Percentiles rank a stretch among this genome's conserved stretches.
These are phyloP conservation scores for Ifrita kowaldi DNA, from an alignment of 2,113 vertebrate species.

Conservation along the genomic window DNA sequence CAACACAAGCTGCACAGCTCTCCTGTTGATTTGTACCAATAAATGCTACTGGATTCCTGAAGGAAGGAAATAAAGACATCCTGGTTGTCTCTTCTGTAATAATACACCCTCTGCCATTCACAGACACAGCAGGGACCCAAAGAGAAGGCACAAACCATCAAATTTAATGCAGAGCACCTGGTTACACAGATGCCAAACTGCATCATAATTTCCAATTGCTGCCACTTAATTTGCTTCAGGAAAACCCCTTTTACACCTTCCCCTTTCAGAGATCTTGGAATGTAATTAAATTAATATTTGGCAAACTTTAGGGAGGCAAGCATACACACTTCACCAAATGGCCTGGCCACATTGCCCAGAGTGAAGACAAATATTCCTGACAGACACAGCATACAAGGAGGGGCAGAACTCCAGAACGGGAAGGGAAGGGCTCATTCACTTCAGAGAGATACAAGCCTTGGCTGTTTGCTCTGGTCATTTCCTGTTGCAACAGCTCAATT, in stretches of 20 bases:
- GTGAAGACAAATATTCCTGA: neutral
- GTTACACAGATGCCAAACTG: neutral
- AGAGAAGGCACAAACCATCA: neutral
- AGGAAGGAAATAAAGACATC: neutral
- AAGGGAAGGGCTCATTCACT: neutral
- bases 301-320: neutral
- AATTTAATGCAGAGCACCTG: neutral
- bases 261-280: neutral
- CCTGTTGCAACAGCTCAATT: slow-evolving; percentile 29
- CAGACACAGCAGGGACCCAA: neutral
- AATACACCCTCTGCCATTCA: neutral
- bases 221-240: neutral
- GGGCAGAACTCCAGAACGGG: neutral
- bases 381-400: rapidly evolving
- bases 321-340: neutral
- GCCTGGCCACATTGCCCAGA: neutral
- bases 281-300: neutral
- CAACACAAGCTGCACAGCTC: neutral
- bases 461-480: slow-evolving; percentile 29
- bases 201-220: neutral
- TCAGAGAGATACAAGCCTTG: neutral
- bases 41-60: neutral
- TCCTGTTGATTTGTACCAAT: neutral
- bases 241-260: neutral
- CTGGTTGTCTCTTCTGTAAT: neutral